These are phyloP conservation scores for Actenoides lindsayi DNA, from an alignment of 2,113 vertebrate species.

Conservation along the genomic window DNA sequence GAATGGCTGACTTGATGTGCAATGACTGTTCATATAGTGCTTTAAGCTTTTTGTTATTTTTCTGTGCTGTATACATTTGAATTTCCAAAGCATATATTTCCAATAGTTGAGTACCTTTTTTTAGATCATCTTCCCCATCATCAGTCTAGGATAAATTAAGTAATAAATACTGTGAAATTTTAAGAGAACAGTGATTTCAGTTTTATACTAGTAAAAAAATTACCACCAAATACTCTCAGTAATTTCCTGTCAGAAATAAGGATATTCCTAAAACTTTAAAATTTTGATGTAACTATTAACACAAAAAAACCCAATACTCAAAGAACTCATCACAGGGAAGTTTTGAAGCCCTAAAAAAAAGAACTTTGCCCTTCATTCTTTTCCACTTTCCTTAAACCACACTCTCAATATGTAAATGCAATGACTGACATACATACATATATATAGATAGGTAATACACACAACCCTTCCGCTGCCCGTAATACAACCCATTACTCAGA, in stretches of 20 bases:
- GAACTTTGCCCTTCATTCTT: neutral
- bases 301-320: neutral
- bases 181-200: constrained; percentile 26
- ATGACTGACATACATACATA: neutral
- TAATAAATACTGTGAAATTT: constrained; percentile 60
- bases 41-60: constrained; percentile 99
- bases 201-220: neutral
- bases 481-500: neutral
- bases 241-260: neutral
- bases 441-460: neutral
- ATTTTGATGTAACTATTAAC: neutral
- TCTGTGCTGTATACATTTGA: constrained; percentile 99
- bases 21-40: constrained; percentile 98
- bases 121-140: constrained; percentile 98
- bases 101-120: constrained; percentile 97
- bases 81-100: constrained; percentile 99
- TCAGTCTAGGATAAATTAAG: constrained; percentile 86
- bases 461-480: neutral
- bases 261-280: neutral
- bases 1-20: constrained; percentile 99
- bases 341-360: neutral
- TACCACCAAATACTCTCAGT: neutral
- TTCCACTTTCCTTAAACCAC: neutral
- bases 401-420: neutral
- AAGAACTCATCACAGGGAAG: neutral